A percentile compares a stretch with the other conserved stretches of the same genome.
These are phyloP conservation scores for Orchestia grillus DNA, from an alignment of 1,140 invertebrate species.

Conservation along the genomic window DNA sequence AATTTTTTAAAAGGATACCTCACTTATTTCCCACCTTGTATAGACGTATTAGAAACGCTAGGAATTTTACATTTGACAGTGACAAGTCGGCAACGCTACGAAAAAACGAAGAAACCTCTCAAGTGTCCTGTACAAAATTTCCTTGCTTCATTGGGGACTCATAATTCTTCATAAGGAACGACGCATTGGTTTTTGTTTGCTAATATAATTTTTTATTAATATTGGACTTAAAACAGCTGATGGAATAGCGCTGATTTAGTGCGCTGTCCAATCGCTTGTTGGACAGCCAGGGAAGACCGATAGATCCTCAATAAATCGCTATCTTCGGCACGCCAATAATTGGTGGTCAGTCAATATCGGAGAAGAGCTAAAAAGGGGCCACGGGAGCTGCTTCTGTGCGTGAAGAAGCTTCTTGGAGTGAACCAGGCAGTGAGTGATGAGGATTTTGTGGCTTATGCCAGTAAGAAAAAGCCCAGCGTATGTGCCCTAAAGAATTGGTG, in stretches of 20 bases:
- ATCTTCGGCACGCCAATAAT: not conserved
- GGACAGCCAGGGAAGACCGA: not conserved
- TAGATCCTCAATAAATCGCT: not conserved
- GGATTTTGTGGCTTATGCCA: not conserved
- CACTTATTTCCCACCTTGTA: no score
- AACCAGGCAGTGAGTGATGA: not conserved
- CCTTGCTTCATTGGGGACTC: no score
- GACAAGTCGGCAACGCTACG: no score
- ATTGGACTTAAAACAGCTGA: not conserved
- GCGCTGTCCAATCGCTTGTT: not conserved
- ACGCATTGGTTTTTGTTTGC: no score
- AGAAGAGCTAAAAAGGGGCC: not conserved
- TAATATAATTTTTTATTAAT: no score
- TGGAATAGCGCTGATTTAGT: not conserved
- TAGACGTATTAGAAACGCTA: no score
- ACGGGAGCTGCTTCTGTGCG: not conserved
- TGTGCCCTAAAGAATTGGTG: not conserved
- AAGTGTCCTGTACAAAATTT: no score
- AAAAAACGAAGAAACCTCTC: no score
- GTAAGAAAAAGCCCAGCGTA: not conserved
- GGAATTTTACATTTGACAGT: no score
- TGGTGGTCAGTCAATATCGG: not conserved
- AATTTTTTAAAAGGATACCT: no score
- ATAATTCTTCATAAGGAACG: no score
- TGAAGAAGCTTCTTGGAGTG: not conserved